phyloP scores from a whole-genome alignment of 2,888 invertebrate species.

The Stenurella melanura region DNA sequence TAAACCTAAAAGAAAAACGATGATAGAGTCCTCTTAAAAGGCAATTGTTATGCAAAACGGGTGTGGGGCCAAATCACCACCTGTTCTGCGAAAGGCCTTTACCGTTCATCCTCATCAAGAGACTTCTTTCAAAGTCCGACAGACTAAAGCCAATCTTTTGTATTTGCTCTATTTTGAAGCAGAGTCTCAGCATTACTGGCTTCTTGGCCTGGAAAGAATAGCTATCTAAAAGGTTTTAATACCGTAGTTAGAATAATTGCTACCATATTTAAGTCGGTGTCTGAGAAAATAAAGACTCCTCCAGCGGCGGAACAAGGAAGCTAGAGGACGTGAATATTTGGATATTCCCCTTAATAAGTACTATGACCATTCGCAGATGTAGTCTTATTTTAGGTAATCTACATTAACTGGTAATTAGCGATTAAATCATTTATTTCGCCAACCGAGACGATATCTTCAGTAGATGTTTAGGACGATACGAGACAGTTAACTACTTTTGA shows the following conservation, averaged over 20 bases:
- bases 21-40: constrained; percentile 72
- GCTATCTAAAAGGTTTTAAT: constrained; percentile 74
- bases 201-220: constrained; percentile 73
- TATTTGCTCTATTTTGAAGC: constrained; percentile 73
- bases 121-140: constrained; percentile 70
- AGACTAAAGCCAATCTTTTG: constrained; percentile 73
- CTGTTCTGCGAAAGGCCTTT: constrained; percentile 71
- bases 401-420: no score
- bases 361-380: no score
- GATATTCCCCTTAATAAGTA: neutral
- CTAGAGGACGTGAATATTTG: constrained; percentile 1
- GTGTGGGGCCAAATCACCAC: constrained; percentile 71
- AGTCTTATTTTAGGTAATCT: no score
- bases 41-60: constrained; percentile 74
- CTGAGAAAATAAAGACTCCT: constrained; percentile 67
- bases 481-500: no score
- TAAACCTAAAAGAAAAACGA: constrained; percentile 72
- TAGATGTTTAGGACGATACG: no score
- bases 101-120: constrained; percentile 73
- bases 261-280: constrained; percentile 72
- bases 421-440: no score
- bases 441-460: no score
- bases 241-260: constrained; percentile 75
- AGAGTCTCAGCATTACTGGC: constrained; percentile 70
- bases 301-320: constrained; percentile 51